These are phyloP conservation scores for Drosophila fulvimacula DNA, from an alignment of 2,888 invertebrate species.

Conservation along the genomic window DNA sequence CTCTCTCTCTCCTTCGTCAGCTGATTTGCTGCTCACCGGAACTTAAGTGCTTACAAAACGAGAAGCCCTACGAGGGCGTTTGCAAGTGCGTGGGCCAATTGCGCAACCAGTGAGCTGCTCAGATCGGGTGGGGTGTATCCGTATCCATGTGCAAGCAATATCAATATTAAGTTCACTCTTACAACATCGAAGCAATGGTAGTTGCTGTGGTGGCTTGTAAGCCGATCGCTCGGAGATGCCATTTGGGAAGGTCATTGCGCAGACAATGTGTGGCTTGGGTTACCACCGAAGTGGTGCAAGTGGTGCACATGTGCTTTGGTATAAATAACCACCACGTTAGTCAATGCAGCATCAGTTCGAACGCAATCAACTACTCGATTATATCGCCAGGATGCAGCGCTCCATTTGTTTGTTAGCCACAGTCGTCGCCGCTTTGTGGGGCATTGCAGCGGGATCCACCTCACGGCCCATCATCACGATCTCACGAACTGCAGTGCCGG, in stretches of 20 bases:
- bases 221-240: slow-evolving; percentile 29
- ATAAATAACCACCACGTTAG: slow-evolving; percentile 54
- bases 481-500: slow-evolving; percentile 1
- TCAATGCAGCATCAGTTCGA: slow-evolving; percentile 60
- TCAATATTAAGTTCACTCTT: slow-evolving; percentile 78
- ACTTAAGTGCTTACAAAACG: slow-evolving; percentile 17
- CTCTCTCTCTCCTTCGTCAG: not conserved
- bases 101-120: slow-evolving; percentile 31
- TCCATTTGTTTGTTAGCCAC: slow-evolving; percentile 45
- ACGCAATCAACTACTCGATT: slow-evolving; percentile 9
- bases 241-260: slow-evolving; percentile 74
- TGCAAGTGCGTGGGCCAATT: slow-evolving; percentile 56
- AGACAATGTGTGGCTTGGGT: slow-evolving; percentile 51
- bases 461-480: slow-evolving; percentile 25
- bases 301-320: slow-evolving; percentile 21
- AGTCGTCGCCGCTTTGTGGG: slow-evolving; percentile 40
- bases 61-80: slow-evolving; percentile 38
- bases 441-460: slow-evolving; percentile 50
- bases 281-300: slow-evolving; percentile 39
- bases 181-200: slow-evolving; percentile 50
- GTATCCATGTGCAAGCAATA: slow-evolving; percentile 47
- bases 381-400: slow-evolving; percentile 56
- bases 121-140: slow-evolving; percentile 34
- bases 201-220: slow-evolving; percentile 47
- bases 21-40: slow-evolving; percentile 24